Conservation (phyloP, 2,797 vertebrate species). For the Peromyscus eremicus region DNA sequence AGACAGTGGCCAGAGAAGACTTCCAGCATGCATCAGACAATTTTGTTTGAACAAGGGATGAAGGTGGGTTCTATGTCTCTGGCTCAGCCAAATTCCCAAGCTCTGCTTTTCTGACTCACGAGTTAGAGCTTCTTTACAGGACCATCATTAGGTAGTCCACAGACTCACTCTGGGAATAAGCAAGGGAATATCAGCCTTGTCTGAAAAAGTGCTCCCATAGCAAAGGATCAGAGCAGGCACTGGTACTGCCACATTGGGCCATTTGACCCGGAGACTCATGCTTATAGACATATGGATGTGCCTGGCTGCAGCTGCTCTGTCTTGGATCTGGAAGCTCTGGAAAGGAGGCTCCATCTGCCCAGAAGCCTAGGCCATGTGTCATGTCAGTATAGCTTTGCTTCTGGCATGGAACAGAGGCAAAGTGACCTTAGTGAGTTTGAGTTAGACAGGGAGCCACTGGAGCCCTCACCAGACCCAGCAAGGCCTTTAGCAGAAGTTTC, state of each 20-base stretch:
- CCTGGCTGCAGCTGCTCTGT: too few species aligned
- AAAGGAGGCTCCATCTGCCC: background rate
- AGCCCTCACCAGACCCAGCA: background rate
- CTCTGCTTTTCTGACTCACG: background rate
- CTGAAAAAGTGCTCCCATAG: background rate
- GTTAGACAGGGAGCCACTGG: background rate
- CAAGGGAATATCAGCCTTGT: accelerated
- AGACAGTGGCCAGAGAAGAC: background rate
- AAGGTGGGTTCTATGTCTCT: background rate
- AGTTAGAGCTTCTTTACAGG: background rate
- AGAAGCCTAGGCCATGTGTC: background rate
- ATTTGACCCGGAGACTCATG: background rate
- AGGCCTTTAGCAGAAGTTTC: background rate
- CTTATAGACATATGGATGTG: background rate
- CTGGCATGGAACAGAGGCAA: background rate
- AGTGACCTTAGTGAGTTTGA: background rate
- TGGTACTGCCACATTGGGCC: background rate
- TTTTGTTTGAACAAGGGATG: background rate
- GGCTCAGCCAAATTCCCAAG: background rate
- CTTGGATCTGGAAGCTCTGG: background rate
- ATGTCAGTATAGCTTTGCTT: background rate
- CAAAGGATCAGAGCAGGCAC: background rate
- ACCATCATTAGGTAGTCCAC: background rate
- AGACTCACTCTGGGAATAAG: background rate
- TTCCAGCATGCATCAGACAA: background rate